These are phyloP conservation scores for Mimas tiliae DNA, from an alignment of 2,888 invertebrate genomes.

Conservation along the genomic window DNA sequence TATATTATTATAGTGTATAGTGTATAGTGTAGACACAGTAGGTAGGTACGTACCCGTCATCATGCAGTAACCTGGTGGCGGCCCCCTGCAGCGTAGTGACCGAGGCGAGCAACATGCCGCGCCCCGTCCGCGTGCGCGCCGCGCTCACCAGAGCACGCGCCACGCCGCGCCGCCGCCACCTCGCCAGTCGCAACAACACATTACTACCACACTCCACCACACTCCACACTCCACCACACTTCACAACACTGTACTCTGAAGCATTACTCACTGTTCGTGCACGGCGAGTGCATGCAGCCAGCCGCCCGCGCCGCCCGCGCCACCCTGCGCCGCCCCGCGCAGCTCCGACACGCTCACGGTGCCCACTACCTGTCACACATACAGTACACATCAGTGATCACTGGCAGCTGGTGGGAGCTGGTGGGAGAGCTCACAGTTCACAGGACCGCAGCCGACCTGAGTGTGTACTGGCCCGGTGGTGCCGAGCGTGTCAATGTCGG, in stretches of 20 bases:
- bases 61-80: conserved; percentile 44
- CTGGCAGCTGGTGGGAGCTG: not conserved
- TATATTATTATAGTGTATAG: too few relatives aligned
- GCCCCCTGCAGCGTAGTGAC: conserved; percentile 43
- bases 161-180: conserved; percentile 43
- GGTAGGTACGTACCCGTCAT: conserved; percentile 28
- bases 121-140: conserved; percentile 32
- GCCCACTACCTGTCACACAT: conserved; percentile 50
- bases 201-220: conserved; percentile 32
- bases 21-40: too few relatives aligned
- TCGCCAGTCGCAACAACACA: conserved; percentile 6
- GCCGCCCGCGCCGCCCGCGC: conserved; percentile 44
- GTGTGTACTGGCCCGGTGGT: conserved; percentile 2
- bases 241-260: too few relatives aligned
- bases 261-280: conserved; percentile 30
- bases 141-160: conserved; percentile 46
- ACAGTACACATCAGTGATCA: not conserved
- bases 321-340: conserved; percentile 44
- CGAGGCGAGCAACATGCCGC: conserved; percentile 39
- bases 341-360: conserved; percentile 53
- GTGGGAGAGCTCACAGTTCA: too few relatives aligned
- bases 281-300: conserved; percentile 56
- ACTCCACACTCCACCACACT: not conserved
- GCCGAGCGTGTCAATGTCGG: conserved; percentile 24
- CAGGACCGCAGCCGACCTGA: not conserved